Base-by-base conservation (phyloP, 2,113 vertebrate species). In the Oreochromis spilurus region DNA sequence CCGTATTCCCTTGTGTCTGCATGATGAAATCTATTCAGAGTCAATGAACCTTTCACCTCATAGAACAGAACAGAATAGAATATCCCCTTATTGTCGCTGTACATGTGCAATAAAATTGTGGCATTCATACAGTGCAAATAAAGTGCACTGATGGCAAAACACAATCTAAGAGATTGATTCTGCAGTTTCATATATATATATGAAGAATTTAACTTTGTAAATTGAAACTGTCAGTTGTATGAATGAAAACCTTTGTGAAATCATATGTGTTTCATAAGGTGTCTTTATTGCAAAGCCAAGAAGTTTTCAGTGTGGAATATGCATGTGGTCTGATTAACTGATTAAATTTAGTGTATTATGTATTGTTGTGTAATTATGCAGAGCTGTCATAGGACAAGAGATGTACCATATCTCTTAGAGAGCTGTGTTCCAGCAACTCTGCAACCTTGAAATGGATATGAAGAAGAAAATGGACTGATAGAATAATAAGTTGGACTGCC, bases 41-140 rank as follows among this genome's bases (percentile, higher is more conserved):
- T 29, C 0, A 24, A 6, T 55, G 7, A 54, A 26, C 55, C 55
- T 14, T 57, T 7, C 0, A 0, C 4, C 24, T 16, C 52, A 21
- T 54, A 21, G 10, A 53, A 11, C 11, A 53, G 52, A 53, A 53
- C 52, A 53, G 52, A 21, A 54, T 12, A 54, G n/a, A 54, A 54
- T 54, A 54, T 54, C 1, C 1, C 52, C n/a, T 21, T 54, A 21
- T 54, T 54, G 52, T 11, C 1, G 0, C 1, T 54, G 53, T 54
- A 54, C n/a, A 21, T 54, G 53, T 54, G 12, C 38, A 38, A 38
- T 10, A 38, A 38, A 38, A 10, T 38, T 1, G 38, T 38, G 3
- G 9, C 9, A 10, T 38, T 38, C 9, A 6, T 16, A 16, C 45
- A 48, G 5, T 16, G 13, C 14, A 48, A 14, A 48, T 6, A 48